phyloP scores from a whole-genome alignment of 2,113 vertebrate species.

The Synodontis membranacea region DNA sequence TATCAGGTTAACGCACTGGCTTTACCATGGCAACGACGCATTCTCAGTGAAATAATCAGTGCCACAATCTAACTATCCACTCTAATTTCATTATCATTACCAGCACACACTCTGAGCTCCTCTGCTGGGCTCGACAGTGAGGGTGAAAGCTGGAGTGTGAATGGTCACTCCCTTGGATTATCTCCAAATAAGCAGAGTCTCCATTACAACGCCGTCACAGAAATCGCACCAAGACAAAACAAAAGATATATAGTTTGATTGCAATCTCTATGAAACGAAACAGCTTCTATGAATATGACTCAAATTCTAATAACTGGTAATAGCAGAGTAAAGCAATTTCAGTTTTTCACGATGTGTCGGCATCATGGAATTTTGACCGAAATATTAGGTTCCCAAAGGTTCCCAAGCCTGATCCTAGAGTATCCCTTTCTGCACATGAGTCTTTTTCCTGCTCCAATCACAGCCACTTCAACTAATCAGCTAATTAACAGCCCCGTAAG shows the following conservation, averaged over 20 bases:
- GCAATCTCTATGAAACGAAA: not conserved
- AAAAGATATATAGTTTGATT: not conserved
- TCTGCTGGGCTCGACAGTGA: slow-evolving; percentile 19
- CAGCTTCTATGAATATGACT: not conserved
- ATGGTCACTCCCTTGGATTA: slow-evolving; percentile 23
- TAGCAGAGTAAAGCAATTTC: not conserved
- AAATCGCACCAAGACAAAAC: slow-evolving; percentile 8
- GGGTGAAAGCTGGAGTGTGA: slow-evolving; percentile 17
- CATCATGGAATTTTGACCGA: slow-evolving; percentile 3
- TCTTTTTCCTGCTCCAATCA: not conserved
- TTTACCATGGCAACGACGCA: slow-evolving; percentile 55
- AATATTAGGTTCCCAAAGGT: not conserved
- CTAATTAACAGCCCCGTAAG: not conserved
- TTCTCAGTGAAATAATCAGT: slow-evolving; percentile 34
- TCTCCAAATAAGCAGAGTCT: slow-evolving; percentile 17
- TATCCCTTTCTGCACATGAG: not conserved
- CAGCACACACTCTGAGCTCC: slow-evolving; percentile 22
- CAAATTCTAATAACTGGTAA: slow-evolving; percentile 2
- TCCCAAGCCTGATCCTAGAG: not conserved
- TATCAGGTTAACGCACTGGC: slow-evolving; percentile 38
- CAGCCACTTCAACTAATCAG: not conserved
- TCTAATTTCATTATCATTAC: slow-evolving; percentile 51
- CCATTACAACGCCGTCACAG: slow-evolving; percentile 23
- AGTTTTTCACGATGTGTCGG: not conserved
- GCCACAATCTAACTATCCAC: slow-evolving; percentile 45